phyloP scores from a whole-genome alignment of 1,140 invertebrate species.

The Meteorus sp. region DNA sequence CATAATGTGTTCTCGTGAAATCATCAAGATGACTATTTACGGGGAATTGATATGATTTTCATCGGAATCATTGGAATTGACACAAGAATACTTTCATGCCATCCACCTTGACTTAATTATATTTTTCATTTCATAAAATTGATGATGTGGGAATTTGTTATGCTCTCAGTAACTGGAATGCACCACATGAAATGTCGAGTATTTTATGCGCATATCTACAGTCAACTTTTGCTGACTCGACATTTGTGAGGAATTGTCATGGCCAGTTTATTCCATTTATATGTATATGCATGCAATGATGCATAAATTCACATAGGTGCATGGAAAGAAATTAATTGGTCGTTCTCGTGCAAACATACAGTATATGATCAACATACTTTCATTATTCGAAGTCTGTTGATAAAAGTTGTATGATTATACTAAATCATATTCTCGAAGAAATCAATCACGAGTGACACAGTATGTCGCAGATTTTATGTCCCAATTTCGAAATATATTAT shows the following conservation, averaged over 20 bases:
- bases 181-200: background rate
- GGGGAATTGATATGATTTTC: too few relatives aligned
- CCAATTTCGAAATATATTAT: too few relatives aligned
- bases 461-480: too few relatives aligned
- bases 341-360: too few relatives aligned
- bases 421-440: too few relatives aligned
- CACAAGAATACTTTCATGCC: background rate
- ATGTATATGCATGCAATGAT: background rate
- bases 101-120: background rate
- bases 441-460: too few relatives aligned
- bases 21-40: too few relatives aligned
- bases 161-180: slow-evolving; percentile 2
- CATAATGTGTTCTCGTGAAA: background rate
- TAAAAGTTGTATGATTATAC: too few relatives aligned
- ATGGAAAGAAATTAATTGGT: slow-evolving; percentile 3
- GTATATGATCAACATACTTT: too few relatives aligned
- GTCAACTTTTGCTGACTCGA: background rate
- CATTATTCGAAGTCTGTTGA: too few relatives aligned
- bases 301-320: background rate
- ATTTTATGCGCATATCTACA: background rate
- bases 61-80: background rate
- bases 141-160: slow-evolving; percentile 5
- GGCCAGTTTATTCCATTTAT: slow-evolving; percentile 11
- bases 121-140: background rate
- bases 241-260: background rate